Evolutionary conservation across 2,888 invertebrate species (phyloP).

Genomic region (Blastobasis adustella): DNA sequence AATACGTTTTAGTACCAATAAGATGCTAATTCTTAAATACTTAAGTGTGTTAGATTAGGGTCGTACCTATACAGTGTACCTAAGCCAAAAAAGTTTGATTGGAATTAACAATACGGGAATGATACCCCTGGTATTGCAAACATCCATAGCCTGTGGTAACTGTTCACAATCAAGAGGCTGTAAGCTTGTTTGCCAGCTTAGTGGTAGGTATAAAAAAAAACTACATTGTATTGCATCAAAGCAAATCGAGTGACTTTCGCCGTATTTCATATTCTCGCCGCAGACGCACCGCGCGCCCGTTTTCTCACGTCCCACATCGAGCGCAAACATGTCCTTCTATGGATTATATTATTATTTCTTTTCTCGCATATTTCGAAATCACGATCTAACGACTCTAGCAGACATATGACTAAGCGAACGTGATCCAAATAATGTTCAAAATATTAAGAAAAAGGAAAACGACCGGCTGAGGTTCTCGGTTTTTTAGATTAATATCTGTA

Average conservation of each 20-base stretch:
- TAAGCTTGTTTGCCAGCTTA: too few relatives aligned
- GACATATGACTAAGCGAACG: conserved; percentile 61
- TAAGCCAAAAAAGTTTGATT: too few relatives aligned
- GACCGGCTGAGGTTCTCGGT: conserved; percentile 26
- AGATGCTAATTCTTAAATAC: too few relatives aligned
- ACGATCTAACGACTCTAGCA: conserved; percentile 43
- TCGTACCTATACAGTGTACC: too few relatives aligned
- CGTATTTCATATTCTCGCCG: conserved; percentile 4
- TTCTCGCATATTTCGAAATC: conserved; percentile 34
- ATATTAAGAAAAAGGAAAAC: conserved; percentile 28
- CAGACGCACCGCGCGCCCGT: conserved; percentile 17
- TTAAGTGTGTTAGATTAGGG: too few relatives aligned
- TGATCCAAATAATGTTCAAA: conserved; percentile 47
- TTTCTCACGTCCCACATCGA: conserved; percentile 55
- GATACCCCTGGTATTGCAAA: too few relatives aligned
- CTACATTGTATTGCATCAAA: too few relatives aligned
- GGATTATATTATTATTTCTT: conserved; percentile 30
- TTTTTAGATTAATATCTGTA: conserved; percentile 55
- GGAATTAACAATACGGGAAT: too few relatives aligned
- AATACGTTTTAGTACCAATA: too few relatives aligned
- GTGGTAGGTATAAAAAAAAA: too few relatives aligned
- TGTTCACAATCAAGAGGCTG: too few relatives aligned
- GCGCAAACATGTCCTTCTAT: conserved; percentile 42
- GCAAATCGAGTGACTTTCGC: conserved; percentile 3
- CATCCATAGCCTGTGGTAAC: too few relatives aligned